A percentile compares a stretch with the other conserved stretches of the same genome.
Conservation (phyloP, 2,888 invertebrate genomes). For the Graphium colonna region DNA sequence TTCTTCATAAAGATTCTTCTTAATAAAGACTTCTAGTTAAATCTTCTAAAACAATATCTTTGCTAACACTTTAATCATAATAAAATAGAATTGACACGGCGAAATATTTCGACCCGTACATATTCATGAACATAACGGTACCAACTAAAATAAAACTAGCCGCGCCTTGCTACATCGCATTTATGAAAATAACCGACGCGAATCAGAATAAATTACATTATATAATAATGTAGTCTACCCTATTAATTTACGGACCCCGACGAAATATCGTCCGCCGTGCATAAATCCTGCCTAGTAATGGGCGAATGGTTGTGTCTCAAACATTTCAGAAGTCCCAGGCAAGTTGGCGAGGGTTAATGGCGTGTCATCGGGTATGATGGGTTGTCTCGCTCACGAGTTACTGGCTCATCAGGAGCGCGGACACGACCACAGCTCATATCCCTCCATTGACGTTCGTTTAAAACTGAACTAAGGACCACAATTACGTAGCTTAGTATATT, state of each 20-base stretch:
- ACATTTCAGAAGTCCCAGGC: conserved; percentile 66
- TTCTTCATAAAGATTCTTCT: no score
- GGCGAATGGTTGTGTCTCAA: conserved; percentile 43
- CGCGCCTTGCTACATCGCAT: conserved; percentile 2
- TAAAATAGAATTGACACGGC: background rate
- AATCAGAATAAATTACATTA: conserved; percentile 31
- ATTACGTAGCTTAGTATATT: conserved; percentile 3
- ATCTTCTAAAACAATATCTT: no score
- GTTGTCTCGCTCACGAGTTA: conserved; percentile 57
- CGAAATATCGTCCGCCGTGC: conserved; percentile 35
- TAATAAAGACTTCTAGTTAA: no score
- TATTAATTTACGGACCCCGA: conserved; percentile 44
- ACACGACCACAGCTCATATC: conserved; percentile 45
- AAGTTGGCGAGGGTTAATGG: conserved; percentile 63
- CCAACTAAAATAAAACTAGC: conserved; percentile 10
- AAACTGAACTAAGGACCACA: conserved; percentile 12
- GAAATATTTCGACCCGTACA: background rate
- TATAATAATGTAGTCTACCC: conserved; percentile 34
- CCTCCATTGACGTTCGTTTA: conserved; percentile 59
- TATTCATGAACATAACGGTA: conserved; percentile 1
- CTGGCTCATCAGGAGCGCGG: conserved; percentile 56
- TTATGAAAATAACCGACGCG: conserved; percentile 11
- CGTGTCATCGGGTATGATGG: conserved; percentile 72
- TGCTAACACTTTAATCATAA: background rate
- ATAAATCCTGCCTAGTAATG: conserved; percentile 28